Evolutionary conservation across 2,113 vertebrate genomes (phyloP), one percentile per base, ranked within the genome.

Genomic region (Gopherus evgoodei): DNA sequence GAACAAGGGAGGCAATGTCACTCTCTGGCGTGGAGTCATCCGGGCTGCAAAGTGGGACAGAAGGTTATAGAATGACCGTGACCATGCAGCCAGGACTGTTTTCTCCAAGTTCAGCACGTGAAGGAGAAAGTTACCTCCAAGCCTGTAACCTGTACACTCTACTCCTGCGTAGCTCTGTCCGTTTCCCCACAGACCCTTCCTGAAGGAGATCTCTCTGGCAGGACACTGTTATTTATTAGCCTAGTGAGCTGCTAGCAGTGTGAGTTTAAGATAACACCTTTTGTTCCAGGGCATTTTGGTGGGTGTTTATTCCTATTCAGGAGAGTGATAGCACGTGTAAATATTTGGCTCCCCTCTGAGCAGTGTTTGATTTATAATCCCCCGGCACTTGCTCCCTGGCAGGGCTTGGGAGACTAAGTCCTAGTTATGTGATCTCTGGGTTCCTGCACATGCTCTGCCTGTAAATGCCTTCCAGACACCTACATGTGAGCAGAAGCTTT

Each of bases 311-410:
- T 75, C 65, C 88, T 29, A 2, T 78, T 87, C 44, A 42, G 78
- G 49, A 54, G 72, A 76, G 86, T 1, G 91, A 94, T 27, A 65
- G 25, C 0, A 1, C 65, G 27, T 65, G 95, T 83, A 86, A 98
- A 97, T 96, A 97, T 94, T 97, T 92, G 96, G 94, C 93, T 78
- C 84, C 78, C 5, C 0, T 0, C 59, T 1, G 83, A 53, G 57
- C 56, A 17, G 38, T 75, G 83, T 13, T 56, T 38, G 54, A 47
- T 83, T 75, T 90, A 6, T 14, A 84, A 76, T 54, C 75, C 56
- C 56, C 21, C 1, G 1, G 35, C 10, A 2, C 69, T 84, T 75
- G 83, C 42, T 54, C 38, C 0, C 29, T 88, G 3, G 53, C 92
- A 54, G 14, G 24, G 49, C 88, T 53, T 5, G n/a, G 88, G 72